Percentiles rank a stretch among this genome's conserved stretches.
Conservation (phyloP, 37 sponge, comb jelly and placozoan genomes). For the Agelas oroides region DNA sequence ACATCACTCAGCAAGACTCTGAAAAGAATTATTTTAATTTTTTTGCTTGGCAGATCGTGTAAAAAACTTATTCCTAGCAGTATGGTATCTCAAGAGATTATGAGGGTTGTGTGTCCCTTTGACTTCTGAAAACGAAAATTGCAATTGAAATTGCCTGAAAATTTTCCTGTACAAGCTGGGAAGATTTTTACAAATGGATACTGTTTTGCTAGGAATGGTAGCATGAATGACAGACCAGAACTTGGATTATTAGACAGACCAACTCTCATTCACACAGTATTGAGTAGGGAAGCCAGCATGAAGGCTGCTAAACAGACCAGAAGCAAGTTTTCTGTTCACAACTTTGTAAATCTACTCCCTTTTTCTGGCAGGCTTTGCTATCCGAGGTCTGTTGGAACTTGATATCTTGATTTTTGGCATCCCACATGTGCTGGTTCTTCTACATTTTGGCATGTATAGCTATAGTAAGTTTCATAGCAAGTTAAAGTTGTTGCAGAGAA, state of each 20-base stretch:
- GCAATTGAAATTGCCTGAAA: not conserved
- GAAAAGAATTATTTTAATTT: conserved; percentile 1
- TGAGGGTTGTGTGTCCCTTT: not conserved
- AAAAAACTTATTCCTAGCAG: not conserved
- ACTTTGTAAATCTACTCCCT: not conserved
- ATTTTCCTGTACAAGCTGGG: not conserved
- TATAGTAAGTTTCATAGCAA: too few species aligned
- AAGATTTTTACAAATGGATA: not conserved
- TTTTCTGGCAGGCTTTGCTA: too few species aligned
- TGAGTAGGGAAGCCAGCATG: not conserved
- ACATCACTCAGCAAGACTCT: too few species aligned
- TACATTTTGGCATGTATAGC: too few species aligned
- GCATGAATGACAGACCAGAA: not conserved
- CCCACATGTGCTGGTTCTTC: too few species aligned
- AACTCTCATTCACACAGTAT: not conserved
- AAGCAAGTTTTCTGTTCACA: not conserved
- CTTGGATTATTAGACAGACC: not conserved
- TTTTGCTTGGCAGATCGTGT: not conserved
- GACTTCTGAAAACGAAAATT: not conserved
- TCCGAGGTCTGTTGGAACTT: too few species aligned
- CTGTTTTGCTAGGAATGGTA: not conserved
- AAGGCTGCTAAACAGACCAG: not conserved
- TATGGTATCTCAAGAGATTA: not conserved
- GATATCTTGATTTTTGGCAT: too few species aligned
- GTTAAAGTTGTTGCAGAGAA: too few species aligned